Base-by-base conservation (phyloP, 2,888 invertebrate species). In the Scaptomyza tumidula region DNA sequence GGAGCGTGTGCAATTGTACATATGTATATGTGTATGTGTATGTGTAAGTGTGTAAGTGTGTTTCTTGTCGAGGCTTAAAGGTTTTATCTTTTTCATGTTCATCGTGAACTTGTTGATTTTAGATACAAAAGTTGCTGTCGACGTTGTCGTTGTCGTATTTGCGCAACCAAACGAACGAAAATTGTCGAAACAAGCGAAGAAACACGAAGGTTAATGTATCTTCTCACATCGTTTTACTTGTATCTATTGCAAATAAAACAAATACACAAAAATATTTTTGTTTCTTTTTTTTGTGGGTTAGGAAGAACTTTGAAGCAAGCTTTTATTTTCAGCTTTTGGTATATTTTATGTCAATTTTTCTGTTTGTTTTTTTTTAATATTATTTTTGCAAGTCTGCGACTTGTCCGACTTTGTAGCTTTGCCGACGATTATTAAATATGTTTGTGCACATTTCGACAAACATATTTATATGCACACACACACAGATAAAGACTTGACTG, bases 81-180 rank as follows among this genome's bases (percentile, higher is more conserved):
- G 81, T 87, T 87, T 88, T 85, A 80, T 87, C 81, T 88, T 63
- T 67, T 75, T 71, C 66, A 59, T 75, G 85, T 74, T 64, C 78
- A 71, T 81, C 71, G 72, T 80, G 88, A 85, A 85, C 88, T 85
- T 88, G 85, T 85, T 85, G 85, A 86, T 85, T 86, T 80, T 80
- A 88, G 85, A 85, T 85, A 85, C 86, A 88, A 86, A 73, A 71
- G 46, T 75, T 71, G 57, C 48, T 61, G 70, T 61, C 39, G 71
- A 52, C 58, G 55, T 71, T 56, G 70, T 48, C 29, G 59, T 56
- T 58, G 69, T 59, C 41, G 78, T 68, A 75, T 78, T 77, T 75
- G 77, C 78, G 77, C 77, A 77, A 78, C 75, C 55, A 61, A 70
- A 75, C 78, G 14, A 74, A 74, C 66, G 43, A 84, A 80, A 81